phyloP scores from a whole-genome alignment of 2,888 invertebrate species.

The Epinotia nisella region DNA sequence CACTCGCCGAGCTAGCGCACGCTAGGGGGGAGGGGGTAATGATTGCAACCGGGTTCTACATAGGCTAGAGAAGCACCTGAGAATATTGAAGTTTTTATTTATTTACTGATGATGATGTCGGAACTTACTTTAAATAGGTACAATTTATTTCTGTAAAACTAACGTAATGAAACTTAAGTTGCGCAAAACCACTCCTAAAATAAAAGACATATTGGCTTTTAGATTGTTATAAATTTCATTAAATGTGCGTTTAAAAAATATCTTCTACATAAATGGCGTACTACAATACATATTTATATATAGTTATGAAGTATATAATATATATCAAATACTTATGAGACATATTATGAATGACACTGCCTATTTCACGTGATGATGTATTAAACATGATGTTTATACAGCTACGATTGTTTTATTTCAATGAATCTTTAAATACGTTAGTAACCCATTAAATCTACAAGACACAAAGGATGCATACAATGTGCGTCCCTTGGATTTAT shows the following conservation, averaged over 20 bases:
- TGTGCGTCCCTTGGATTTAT: background rate
- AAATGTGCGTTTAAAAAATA: background rate
- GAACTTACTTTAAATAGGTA: background rate
- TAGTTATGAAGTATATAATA: conserved; percentile 3
- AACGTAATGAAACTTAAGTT: no score
- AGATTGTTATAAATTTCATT: background rate
- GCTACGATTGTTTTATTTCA: conserved; percentile 31
- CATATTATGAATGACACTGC: conserved; percentile 33
- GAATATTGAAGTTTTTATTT: no score
- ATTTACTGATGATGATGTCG: background rate
- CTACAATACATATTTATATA: background rate
- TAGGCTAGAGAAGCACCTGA: no score
- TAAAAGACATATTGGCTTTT: background rate
- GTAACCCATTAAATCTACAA: background rate
- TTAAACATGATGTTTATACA: conserved; percentile 35
- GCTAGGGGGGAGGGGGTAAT: no score
- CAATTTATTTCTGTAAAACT: background rate
- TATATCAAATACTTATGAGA: background rate
- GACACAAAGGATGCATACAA: conserved; percentile 1
- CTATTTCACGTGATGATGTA: conserved; percentile 40
- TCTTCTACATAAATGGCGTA: background rate
- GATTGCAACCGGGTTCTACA: no score
- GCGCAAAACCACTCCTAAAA: background rate
- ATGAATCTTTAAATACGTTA: background rate
- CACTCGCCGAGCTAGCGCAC: no score